phyloP scores from a whole-genome alignment of 2,797 vertebrate species.

The Chloroceryle amazona region DNA sequence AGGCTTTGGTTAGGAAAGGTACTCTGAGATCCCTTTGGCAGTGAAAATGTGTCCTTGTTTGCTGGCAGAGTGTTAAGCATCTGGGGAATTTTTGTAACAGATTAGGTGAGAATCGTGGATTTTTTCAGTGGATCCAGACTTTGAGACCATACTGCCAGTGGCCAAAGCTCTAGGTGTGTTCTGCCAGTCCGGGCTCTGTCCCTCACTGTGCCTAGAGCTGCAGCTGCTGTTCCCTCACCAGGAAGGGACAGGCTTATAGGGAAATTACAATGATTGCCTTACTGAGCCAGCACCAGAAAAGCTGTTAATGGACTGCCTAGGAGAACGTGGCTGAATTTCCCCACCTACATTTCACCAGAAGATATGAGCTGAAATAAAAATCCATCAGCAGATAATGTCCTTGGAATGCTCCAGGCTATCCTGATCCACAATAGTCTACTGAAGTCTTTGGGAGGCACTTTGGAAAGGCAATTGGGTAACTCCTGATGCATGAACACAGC shows the following conservation, averaged over 20 bases:
- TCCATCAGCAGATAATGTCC: background rate
- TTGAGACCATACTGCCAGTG: accelerated
- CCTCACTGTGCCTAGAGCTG: background rate
- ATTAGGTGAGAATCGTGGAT: background rate
- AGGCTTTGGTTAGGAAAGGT: background rate
- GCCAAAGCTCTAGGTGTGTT: accelerated
- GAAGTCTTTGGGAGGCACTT: background rate
- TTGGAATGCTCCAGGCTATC: background rate
- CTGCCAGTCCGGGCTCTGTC: accelerated
- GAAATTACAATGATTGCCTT: accelerated
- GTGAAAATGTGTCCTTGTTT: background rate
- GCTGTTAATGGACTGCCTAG: background rate
- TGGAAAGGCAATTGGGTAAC: accelerated
- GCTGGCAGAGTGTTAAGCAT: background rate
- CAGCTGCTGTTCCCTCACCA: background rate
- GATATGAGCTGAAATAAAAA: background rate
- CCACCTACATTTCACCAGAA: background rate
- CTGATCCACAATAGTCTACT: background rate
- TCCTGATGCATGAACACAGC: too few relatives aligned
- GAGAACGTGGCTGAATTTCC: background rate
- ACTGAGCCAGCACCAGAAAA: background rate
- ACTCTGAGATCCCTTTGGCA: background rate
- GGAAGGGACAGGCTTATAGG: background rate
- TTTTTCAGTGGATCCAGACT: background rate
- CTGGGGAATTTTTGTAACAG: accelerated